Conservation (phyloP, 2,797 vertebrate species). For the Amblyraja radiata region DNA sequence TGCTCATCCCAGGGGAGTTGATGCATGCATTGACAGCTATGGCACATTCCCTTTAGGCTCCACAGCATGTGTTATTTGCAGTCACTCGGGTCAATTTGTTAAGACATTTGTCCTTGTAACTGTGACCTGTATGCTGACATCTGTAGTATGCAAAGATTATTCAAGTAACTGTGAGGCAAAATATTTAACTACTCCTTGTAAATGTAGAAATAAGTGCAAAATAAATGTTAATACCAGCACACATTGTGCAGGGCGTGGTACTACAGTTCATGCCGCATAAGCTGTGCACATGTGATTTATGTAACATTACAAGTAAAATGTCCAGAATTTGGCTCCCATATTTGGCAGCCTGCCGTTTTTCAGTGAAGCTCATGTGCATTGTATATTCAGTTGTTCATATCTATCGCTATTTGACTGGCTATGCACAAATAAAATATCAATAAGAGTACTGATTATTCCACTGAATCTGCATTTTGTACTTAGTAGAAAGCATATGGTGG, state of each 20-base stretch:
- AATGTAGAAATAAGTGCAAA: background rate
- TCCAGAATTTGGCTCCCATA: no score
- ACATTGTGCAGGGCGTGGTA: background rate
- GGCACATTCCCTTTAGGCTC: background rate
- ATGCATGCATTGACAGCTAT: background rate
- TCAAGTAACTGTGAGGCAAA: background rate
- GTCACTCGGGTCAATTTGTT: background rate
- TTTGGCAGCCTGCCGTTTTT: background rate
- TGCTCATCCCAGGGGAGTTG: background rate
- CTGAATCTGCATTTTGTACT: background rate
- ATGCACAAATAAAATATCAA: background rate
- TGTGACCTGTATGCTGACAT: background rate
- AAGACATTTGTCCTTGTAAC: background rate
- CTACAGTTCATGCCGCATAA: no score
- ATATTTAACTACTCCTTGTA: background rate
- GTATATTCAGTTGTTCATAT: background rate
- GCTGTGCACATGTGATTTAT: background rate
- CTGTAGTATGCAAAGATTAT: background rate
- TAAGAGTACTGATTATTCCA: background rate
- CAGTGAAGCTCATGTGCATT: background rate
- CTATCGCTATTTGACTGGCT: background rate
- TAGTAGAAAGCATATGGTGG: background rate
- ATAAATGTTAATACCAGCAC: background rate
- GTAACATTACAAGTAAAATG: background rate
- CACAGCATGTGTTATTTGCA: background rate